Percentiles rank a stretch among this genome's conserved stretches.
Conservation (phyloP, 2,113 vertebrate species). For the Theristicus caerulescens region DNA sequence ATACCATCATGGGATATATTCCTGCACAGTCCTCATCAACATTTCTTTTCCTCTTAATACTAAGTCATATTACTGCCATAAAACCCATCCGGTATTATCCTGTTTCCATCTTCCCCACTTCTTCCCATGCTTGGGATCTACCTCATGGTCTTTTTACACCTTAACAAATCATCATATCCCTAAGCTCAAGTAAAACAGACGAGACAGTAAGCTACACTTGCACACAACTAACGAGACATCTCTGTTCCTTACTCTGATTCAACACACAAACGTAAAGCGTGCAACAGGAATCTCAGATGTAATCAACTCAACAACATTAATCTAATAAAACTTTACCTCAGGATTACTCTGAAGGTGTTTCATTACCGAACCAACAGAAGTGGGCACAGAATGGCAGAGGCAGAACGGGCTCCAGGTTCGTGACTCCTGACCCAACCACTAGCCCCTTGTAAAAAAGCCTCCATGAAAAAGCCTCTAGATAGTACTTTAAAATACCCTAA, state of each 20-base stretch:
- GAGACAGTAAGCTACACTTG: not conserved
- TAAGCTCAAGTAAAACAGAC: not conserved
- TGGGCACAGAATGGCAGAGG: not conserved
- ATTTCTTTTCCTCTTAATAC: not conserved
- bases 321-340: not conserved
- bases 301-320: not conserved
- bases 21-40: not conserved
- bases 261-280: not conserved
- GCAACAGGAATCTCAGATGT: not conserved
- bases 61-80: not conserved
- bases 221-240: not conserved
- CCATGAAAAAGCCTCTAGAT: not conserved
- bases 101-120: not conserved
- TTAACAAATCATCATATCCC: not conserved
- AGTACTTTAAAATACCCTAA: not conserved
- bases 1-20: not conserved
- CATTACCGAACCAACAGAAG: not conserved
- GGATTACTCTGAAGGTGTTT: not conserved
- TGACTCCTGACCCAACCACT: not conserved
- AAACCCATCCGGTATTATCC: not conserved
- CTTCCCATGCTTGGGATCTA: not conserved
- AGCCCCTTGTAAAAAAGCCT: not conserved
- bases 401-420: not conserved
- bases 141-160: not conserved
- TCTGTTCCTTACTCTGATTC: not conserved